Conservation (phyloP, 35 echinoderm and acorn worm genomes). For the Heliocidaris tuberculata region DNA sequence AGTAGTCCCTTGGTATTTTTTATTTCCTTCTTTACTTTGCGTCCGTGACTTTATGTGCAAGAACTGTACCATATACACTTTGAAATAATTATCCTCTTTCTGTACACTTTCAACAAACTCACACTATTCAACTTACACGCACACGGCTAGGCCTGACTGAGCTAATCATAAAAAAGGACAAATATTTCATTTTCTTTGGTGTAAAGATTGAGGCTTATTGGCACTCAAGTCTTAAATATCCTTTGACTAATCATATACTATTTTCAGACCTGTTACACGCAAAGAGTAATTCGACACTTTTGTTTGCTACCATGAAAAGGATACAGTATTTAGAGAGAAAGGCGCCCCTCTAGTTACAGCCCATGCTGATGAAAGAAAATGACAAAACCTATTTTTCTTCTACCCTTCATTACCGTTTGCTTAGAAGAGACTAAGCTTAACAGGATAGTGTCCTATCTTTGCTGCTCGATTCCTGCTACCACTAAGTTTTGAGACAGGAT, state of each 20-base stretch:
- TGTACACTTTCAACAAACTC: neutral
- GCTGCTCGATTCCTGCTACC: neutral
- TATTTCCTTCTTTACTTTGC: neutral
- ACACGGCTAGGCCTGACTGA: neutral
- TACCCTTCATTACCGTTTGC: too few species aligned
- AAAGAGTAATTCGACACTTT: neutral
- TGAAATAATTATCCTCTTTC: neutral
- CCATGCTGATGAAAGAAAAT: neutral
- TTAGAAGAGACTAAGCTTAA: too few species aligned
- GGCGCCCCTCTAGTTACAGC: neutral
- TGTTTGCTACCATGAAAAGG: neutral
- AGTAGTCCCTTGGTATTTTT: neutral
- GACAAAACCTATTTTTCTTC: neutral
- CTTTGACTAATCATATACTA: neutral
- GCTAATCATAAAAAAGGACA: neutral
- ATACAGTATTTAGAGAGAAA: neutral
- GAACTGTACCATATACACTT: neutral
- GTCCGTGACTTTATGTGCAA: neutral
- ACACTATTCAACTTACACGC: neutral
- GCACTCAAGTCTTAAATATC: neutral
- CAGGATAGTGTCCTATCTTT: neutral
- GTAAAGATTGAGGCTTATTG: neutral
- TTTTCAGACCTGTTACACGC: neutral
- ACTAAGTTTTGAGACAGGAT: neutral
- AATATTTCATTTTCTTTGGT: neutral